Base-by-base conservation (phyloP, 1,140 invertebrate species). In the Centruroides vittatus region DNA sequence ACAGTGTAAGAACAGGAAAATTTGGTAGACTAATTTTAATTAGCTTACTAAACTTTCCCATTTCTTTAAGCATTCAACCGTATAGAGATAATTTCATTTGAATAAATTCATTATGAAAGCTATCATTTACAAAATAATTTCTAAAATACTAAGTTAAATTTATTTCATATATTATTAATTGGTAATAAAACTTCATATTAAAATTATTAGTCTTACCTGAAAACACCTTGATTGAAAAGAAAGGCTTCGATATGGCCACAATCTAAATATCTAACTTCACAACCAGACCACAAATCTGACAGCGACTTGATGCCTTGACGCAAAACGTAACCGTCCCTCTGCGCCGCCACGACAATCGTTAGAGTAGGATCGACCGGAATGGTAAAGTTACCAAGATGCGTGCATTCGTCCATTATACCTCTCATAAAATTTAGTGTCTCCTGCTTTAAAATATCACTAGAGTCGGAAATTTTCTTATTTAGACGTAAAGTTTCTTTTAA, bases 361-460 rank as follows among this genome's bases (percentile, higher is more conserved):
- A 72, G 58, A 52, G 66, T 65, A 23, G 67, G 68, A 65, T 71
- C 71, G 10, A 71, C 65, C n/a, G 65, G 66, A 3, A 58, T 74
- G 11, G 88, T 85, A 70, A 94, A 99, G 74, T 98, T 95, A 61
- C 83, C 88, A 3, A 99, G 76, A 76, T 97, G 93, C 3, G 96
- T 99, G 72, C 91, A 98, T 75, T 98, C 92, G 71, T 99, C 94
- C 95, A 98, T 98, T 63, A 99, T 85, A 0, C 93, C 93, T 35
- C 88, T 78, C 95, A 99, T 98, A 71, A 98, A 98, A 73, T 91
- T 85, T 9, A 93, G 66, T 3, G 89, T 87, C 71, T 41, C 41
- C 8, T 41, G 41, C 8, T 41, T 41, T 41, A 41, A 41, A 41
- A 41, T 8, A 41, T 41, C 41, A 41, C 41, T 41, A 41, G 41